Conservation (phyloP, 1,140 invertebrate species). For the Trichonephila clavipes region DNA sequence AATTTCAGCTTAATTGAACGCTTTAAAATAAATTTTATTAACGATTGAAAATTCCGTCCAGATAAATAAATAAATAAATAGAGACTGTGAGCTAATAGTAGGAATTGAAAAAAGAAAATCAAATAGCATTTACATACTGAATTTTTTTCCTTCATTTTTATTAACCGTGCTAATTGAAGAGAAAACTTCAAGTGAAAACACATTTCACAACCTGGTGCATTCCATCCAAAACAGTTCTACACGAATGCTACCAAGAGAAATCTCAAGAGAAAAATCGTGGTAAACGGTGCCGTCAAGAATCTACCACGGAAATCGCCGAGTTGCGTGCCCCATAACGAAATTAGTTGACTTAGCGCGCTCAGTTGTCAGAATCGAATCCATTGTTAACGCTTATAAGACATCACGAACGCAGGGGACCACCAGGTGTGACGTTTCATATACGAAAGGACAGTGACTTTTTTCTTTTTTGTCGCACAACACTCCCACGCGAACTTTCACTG, state of each 20-base stretch:
- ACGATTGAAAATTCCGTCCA: no score
- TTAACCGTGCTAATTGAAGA: no score
- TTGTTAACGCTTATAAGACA: not conserved
- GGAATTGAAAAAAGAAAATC: no score
- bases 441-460: conserved; percentile 39
- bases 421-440: conserved; percentile 23
- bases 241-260: not conserved
- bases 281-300: no score
- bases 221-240: not conserved
- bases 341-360: not conserved
- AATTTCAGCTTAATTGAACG: no score
- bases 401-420: not conserved
- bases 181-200: not conserved
- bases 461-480: not conserved
- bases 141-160: not conserved
- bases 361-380: not conserved
- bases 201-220: not conserved
- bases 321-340: not conserved
- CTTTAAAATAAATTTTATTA: no score
- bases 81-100: no score
- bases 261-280: not conserved
- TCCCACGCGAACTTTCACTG: conserved; percentile 51
- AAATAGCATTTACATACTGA: no score
- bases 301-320: not conserved
- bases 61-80: no score